These are phyloP conservation scores for Podocnemis expansa DNA, from an alignment of 2,113 vertebrate species.

Conservation along the genomic window DNA sequence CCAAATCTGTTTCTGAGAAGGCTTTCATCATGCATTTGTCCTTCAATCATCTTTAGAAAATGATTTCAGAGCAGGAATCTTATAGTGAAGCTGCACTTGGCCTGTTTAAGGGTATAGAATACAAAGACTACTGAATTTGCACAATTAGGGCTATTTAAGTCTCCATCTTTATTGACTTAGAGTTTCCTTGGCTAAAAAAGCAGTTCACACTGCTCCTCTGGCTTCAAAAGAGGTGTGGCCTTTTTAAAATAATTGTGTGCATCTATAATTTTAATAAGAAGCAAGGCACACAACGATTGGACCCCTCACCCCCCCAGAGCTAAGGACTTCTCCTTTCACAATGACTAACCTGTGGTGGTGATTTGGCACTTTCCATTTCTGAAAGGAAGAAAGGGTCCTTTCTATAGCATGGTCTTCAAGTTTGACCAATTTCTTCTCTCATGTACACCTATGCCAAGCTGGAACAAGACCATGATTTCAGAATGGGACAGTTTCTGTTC, in stretches of 20 bases:
- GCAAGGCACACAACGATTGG: neutral
- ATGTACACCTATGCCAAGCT: neutral
- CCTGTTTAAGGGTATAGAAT: slow-evolving; percentile 7
- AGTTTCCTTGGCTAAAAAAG: neutral
- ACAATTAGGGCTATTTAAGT: neutral
- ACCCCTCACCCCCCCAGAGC: neutral
- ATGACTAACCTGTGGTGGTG: neutral
- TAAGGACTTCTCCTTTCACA: neutral
- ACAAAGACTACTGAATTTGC: neutral
- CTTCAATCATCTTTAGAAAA: neutral
- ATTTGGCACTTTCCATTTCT: neutral
- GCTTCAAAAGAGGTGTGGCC: neutral
- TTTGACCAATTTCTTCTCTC: neutral
- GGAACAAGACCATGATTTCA: neutral
- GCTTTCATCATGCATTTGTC: slow-evolving; percentile 2
- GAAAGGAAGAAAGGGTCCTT: neutral
- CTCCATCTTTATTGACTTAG: neutral
- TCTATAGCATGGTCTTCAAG: neutral
- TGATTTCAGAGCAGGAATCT: slow-evolving; percentile 17
- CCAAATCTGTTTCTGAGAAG: neutral
- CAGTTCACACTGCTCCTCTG: neutral
- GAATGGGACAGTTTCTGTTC: neutral
- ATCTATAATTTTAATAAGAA: neutral
- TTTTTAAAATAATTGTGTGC: neutral
- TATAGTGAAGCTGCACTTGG: slow-evolving; percentile 27